Percentiles rank a stretch among this genome's conserved stretches.
phyloP scores from a whole-genome alignment of 2,888 invertebrate genomes.

The Catonia carolina region DNA sequence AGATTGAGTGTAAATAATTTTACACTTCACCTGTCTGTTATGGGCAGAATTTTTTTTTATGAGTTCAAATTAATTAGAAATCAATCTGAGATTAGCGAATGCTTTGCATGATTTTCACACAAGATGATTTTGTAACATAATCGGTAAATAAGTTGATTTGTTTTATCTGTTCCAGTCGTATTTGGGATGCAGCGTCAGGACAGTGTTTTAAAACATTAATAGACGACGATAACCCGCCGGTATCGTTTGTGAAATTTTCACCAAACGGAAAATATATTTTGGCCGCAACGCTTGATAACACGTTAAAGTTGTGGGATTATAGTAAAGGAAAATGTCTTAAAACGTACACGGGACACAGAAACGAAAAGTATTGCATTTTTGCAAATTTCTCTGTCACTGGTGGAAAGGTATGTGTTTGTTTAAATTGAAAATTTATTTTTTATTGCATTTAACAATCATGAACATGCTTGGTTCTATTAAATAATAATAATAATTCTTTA shows the following conservation, averaged over 20 bases:
- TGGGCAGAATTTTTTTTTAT: no score
- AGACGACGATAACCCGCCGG: slow-evolving; percentile 99
- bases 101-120: no score
- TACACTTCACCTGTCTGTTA: no score
- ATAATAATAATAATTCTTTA: no score
- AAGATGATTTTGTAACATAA: no score
- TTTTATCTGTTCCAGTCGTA: slow-evolving; percentile 86
- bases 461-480: slow-evolving; percentile 16
- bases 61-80: no score
- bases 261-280: slow-evolving; percentile 99
- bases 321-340: slow-evolving; percentile 97
- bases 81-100: no score
- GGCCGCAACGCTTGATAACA: slow-evolving; percentile 96
- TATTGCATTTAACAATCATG: neutral
- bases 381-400: slow-evolving; percentile 99
- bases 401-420: slow-evolving; percentile 68
- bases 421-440: neutral
- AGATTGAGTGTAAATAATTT: no score
- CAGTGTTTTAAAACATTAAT: slow-evolving; percentile 98
- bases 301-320: slow-evolving; percentile 98
- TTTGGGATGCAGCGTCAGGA: slow-evolving; percentile 99
- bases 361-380: slow-evolving; percentile 99
- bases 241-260: slow-evolving; percentile 99
- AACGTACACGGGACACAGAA: slow-evolving; percentile 96
- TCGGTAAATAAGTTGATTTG: no score